phyloP scores from a whole-genome alignment of 2,113 vertebrate genomes.

The Pagrus major region DNA sequence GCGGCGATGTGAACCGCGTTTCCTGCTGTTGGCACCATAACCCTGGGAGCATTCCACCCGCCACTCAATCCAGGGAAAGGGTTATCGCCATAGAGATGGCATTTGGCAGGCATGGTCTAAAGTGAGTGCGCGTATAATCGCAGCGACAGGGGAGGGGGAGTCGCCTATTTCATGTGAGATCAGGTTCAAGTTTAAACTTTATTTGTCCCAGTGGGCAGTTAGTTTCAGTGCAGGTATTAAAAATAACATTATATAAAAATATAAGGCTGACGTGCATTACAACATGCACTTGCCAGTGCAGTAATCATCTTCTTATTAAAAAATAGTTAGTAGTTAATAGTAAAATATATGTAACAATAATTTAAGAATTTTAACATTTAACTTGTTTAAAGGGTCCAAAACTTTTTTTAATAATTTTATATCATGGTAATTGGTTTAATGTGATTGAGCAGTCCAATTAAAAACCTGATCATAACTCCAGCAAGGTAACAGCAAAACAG shows the following conservation, averaged over 20 bases:
- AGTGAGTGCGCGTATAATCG: slow-evolving; percentile 46
- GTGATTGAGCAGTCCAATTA: not conserved
- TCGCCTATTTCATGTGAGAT: slow-evolving; percentile 33
- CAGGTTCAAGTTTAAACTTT: slow-evolving; percentile 48
- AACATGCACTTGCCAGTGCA: not conserved
- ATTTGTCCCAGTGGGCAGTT: slow-evolving; percentile 32
- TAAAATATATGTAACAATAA: not conserved
- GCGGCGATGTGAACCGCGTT: slow-evolving; percentile 64
- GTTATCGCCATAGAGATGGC: slow-evolving; percentile 81
- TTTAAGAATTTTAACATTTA: not conserved
- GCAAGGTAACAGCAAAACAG: not conserved
- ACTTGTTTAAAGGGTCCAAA: not conserved
- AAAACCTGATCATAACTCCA: not conserved
- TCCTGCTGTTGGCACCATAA: slow-evolving; percentile 73
- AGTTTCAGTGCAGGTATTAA: slow-evolving; percentile 29
- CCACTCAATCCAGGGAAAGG: slow-evolving; percentile 81
- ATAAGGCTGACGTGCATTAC: not conserved
- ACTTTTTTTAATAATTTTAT: not conserved
- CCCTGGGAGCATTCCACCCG: slow-evolving; percentile 71
- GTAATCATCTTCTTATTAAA: not conserved
- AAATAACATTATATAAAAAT: slow-evolving; percentile 35
- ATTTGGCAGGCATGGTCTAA: slow-evolving; percentile 75
- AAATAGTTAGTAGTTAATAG: not conserved
- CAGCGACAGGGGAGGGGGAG: not conserved
- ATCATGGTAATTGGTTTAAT: not conserved